phyloP scores from a whole-genome alignment of 1,140 invertebrate genomes.

The Rhyacophila brunnea region DNA sequence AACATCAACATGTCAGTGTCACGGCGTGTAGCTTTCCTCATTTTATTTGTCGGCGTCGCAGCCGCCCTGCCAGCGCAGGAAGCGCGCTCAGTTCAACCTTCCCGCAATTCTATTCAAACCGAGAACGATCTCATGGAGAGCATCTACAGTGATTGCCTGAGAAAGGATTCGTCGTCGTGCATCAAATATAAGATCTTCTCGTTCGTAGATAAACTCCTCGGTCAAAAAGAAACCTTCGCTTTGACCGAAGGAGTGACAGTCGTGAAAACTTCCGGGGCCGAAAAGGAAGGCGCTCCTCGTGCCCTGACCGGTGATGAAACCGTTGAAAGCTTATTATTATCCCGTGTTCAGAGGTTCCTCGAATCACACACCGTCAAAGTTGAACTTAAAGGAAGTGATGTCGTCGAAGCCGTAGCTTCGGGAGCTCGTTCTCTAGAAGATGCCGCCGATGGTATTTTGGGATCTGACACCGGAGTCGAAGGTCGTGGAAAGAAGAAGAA shows the following conservation, averaged over 20 bases:
- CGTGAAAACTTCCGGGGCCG: constrained; percentile 65
- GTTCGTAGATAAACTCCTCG: constrained; percentile 77
- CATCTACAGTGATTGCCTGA: constrained; percentile 73
- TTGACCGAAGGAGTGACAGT: constrained; percentile 78
- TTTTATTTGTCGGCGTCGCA: constrained; percentile 54
- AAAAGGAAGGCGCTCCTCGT: constrained; percentile 70
- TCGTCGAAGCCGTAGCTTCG: constrained; percentile 73
- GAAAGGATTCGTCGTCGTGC: constrained; percentile 77
- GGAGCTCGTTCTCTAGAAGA: constrained; percentile 76
- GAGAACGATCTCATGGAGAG: constrained; percentile 75
- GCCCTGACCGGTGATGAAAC: constrained; percentile 61
- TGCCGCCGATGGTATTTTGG: constrained; percentile 62
- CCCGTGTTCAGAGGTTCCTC: constrained; percentile 70
- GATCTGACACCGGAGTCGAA: constrained; percentile 57
- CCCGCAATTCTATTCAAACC: constrained; percentile 56
- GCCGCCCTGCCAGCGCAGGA: constrained; percentile 68
- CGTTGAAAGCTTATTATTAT: constrained; percentile 65
- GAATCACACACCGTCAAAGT: constrained; percentile 77
- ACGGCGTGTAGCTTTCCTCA: constrained; percentile 50
- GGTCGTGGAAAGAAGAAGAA: constrained; percentile 81
- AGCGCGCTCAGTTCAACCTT: constrained; percentile 41
- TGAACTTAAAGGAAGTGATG: constrained; percentile 80
- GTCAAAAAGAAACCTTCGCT: constrained; percentile 72
- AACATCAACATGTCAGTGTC: constrained; percentile 37
- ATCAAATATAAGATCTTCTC: constrained; percentile 82